Evolutionary conservation across 1,140 invertebrate genomes (phyloP).

Genomic region (Mesaphorura yosii): DNA sequence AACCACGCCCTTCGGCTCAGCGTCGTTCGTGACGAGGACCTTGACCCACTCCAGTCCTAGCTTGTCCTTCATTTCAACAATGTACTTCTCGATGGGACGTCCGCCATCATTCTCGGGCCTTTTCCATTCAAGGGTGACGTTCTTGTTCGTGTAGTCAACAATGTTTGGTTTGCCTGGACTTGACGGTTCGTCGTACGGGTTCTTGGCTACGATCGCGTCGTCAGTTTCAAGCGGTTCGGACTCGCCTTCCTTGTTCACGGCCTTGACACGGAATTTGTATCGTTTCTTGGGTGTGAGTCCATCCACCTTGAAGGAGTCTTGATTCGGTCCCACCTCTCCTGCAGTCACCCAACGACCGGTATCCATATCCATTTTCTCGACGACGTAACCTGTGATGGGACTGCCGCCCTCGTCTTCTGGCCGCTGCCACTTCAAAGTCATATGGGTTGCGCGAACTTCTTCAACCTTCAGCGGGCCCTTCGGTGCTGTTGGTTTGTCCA

Average conservation of each 20-base stretch:
- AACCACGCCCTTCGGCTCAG: slow-evolving; percentile 64
- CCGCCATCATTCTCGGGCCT: slow-evolving; percentile 83
- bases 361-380: slow-evolving; percentile 94
- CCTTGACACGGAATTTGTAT: slow-evolving; percentile 96
- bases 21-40: slow-evolving; percentile 65
- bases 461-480: slow-evolving; percentile 71
- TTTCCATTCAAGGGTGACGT: slow-evolving; percentile 78
- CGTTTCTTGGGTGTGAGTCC: slow-evolving; percentile 92
- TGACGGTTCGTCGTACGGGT: slow-evolving; percentile 86
- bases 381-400: slow-evolving; percentile 84
- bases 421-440: slow-evolving; percentile 89
- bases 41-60: slow-evolving; percentile 74
- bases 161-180: slow-evolving; percentile 83
- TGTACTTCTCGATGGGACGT: slow-evolving; percentile 55
- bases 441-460: slow-evolving; percentile 77
- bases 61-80: slow-evolving; percentile 94
- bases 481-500: slow-evolving; percentile 76
- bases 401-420: slow-evolving; percentile 83
- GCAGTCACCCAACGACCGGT: slow-evolving; percentile 84
- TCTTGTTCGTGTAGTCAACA: slow-evolving; percentile 85
- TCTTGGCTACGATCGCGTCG: slow-evolving; percentile 78
- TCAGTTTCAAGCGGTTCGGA: slow-evolving; percentile 88
- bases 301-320: slow-evolving; percentile 72
- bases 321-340: slow-evolving; percentile 72
- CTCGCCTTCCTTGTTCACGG: slow-evolving; percentile 96